Evolutionary conservation across 2,113 vertebrate species (phyloP).

Genomic region (Columbina picui): DNA sequence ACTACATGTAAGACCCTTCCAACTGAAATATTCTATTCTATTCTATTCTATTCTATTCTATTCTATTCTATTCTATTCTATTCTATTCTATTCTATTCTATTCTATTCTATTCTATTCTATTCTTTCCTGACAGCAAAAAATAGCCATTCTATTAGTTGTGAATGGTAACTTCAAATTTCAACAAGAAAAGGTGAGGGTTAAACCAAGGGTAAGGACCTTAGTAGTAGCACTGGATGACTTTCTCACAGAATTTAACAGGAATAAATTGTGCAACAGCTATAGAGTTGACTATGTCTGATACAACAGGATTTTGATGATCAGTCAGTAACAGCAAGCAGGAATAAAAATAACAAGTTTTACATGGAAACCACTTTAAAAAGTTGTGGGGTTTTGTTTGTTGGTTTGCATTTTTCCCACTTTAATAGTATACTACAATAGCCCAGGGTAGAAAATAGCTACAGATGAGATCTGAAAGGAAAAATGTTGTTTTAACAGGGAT

Average conservation of each 20-base stretch:
- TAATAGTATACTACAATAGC: background rate
- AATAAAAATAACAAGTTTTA: background rate
- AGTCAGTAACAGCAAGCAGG: background rate
- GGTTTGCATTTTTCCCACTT: background rate
- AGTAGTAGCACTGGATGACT: background rate
- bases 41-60: too few species aligned
- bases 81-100: too few species aligned
- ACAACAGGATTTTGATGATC: background rate
- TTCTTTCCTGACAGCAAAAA: background rate
- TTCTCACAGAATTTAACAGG: background rate
- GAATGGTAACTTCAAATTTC: background rate
- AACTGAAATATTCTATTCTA: too few species aligned
- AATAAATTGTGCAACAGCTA: background rate
- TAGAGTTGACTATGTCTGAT: background rate
- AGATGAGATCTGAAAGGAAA: background rate
- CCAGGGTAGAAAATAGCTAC: background rate
- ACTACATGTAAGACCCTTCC: too few species aligned
- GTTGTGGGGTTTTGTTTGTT: background rate
- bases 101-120: too few species aligned
- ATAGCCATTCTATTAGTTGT: background rate
- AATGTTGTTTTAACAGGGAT: accelerated
- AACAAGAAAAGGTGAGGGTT: background rate
- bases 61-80: too few species aligned
- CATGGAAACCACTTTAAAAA: background rate
- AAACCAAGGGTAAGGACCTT: background rate